Conservation (phyloP, 1,140 invertebrate species). For the Littorina saxatilis region DNA sequence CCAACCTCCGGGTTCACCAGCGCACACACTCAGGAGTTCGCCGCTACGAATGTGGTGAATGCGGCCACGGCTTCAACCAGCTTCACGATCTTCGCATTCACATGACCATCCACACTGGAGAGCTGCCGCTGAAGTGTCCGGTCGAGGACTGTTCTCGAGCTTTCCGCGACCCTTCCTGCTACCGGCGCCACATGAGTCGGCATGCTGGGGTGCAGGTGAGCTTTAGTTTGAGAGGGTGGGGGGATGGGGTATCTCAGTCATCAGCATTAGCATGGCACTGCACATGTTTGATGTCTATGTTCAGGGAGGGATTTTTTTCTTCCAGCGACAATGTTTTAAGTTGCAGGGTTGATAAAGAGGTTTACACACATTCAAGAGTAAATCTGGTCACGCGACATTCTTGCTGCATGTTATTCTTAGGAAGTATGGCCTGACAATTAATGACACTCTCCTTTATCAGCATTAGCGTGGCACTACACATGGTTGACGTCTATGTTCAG, state of each 20-base stretch:
- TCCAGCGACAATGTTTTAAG: too few species aligned
- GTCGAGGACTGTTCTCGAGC: conserved; percentile 1
- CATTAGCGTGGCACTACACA: too few species aligned
- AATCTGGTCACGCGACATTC: too few species aligned
- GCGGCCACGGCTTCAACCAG: conserved; percentile 33
- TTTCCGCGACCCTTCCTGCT: conserved; percentile 23
- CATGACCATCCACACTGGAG: conserved; percentile 40
- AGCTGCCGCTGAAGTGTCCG: conserved; percentile 36
- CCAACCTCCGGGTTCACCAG: conserved; percentile 32
- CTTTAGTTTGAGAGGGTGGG: background rate
- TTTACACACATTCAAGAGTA: too few species aligned
- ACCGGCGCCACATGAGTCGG: conserved; percentile 21
- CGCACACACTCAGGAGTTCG: conserved; percentile 33
- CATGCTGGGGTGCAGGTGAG: conserved; percentile 25
- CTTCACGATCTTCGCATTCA: conserved; percentile 30
- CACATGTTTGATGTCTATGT: too few species aligned
- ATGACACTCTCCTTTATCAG: too few species aligned
- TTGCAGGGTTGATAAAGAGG: too few species aligned
- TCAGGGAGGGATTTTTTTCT: too few species aligned
- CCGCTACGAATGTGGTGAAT: conserved; percentile 28
- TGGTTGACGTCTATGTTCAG: too few species aligned
- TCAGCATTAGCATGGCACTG: too few species aligned
- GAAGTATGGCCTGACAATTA: too few species aligned
- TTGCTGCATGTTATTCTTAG: too few species aligned
- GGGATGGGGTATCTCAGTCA: background rate